phyloP scores from a whole-genome alignment of 2,888 invertebrate species.

The Mesorhabditis spiculigera region DNA sequence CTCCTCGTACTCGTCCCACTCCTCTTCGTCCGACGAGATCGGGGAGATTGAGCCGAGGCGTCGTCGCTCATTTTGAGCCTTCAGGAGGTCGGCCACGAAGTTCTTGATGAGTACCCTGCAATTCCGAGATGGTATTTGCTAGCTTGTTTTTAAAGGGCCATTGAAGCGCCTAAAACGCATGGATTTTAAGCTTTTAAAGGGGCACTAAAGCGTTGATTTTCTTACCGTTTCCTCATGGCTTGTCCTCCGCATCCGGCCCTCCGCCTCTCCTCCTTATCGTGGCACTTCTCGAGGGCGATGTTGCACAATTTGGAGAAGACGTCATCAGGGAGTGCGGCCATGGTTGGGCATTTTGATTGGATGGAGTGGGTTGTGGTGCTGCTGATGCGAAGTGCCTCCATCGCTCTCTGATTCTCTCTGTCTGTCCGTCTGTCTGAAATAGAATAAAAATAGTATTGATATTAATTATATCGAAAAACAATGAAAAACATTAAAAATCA shows the following conservation, averaged over 20 bases:
- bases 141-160: background rate
- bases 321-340: background rate
- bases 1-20: conserved; percentile 11
- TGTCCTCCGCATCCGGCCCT: conserved; percentile 39
- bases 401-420: background rate
- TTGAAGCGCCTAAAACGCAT: background rate
- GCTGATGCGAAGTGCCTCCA: background rate
- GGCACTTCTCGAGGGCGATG: conserved; percentile 41
- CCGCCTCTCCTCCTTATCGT: conserved; percentile 34
- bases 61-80: conserved; percentile 10
- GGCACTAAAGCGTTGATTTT: background rate
- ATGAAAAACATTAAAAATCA: background rate
- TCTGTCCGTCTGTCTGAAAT: background rate
- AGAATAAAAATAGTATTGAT: background rate
- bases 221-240: conserved; percentile 34
- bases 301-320: conserved; percentile 36
- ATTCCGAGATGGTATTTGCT: conserved; percentile 5
- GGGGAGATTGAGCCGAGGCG: background rate
- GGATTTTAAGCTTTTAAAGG: background rate
- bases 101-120: conserved; percentile 38
- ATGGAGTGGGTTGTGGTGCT: background rate
- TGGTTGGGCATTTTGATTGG: background rate
- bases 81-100: conserved; percentile 34
- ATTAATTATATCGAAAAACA: background rate
- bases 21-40: conserved; percentile 8